These are phyloP conservation scores for Pachydiplax longipennis DNA, from an alignment of 2,888 invertebrate genomes.

Conservation along the genomic window DNA sequence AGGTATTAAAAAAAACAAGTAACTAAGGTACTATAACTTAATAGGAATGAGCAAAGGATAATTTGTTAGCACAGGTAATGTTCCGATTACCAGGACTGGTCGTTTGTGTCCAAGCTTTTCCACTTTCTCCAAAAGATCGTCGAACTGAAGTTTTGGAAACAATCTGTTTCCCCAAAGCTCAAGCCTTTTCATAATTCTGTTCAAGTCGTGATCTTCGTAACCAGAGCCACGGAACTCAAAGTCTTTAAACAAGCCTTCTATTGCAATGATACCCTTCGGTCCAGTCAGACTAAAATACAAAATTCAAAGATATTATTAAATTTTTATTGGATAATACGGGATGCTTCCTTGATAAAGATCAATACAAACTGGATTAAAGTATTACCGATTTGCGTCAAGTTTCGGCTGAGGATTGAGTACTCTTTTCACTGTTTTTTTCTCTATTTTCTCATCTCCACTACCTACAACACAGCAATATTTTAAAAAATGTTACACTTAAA, in stretches of 20 bases:
- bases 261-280: conserved; percentile 79
- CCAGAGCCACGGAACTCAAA: conserved; percentile 85
- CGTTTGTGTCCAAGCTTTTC: conserved; percentile 86
- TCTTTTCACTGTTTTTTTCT: conserved; percentile 63
- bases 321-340: not conserved
- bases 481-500: not conserved
- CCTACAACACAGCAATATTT: not conserved
- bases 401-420: conserved; percentile 71
- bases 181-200: conserved; percentile 78
- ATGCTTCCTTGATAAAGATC: not conserved
- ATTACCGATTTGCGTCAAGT: conserved; percentile 70
- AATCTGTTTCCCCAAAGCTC: conserved; percentile 95
- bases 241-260: conserved; percentile 80
- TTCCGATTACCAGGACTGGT: conserved; percentile 71
- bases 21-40: too few species aligned
- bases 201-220: conserved; percentile 82
- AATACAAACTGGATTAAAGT: not conserved
- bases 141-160: conserved; percentile 88
- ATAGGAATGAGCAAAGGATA: too few species aligned
- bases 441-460: conserved; percentile 48
- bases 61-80: too few species aligned
- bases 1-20: too few species aligned
- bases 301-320: too few species aligned
- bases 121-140: conserved; percentile 79
- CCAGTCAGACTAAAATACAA: conserved; percentile 70